Conservation (phyloP, 2,113 vertebrate species). For the Scytalopus superciliaris region DNA sequence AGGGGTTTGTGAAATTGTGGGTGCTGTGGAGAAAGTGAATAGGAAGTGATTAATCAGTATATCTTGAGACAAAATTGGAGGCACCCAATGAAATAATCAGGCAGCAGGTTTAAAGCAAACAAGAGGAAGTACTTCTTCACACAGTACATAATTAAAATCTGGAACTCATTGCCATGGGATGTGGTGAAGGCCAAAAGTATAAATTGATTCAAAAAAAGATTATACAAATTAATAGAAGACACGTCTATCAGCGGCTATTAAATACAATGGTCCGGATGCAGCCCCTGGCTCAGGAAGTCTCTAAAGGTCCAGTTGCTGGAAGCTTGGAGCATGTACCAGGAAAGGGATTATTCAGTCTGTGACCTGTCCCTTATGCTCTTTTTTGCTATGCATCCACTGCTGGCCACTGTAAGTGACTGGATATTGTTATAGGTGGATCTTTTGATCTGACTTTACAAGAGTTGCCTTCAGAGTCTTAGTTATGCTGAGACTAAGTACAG, state of each 20-base stretch:
- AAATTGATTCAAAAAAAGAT: not conserved
- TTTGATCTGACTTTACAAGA: not conserved
- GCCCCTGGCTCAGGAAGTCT: conserved; percentile 33
- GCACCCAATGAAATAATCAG: not conserved
- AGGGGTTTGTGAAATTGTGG: not conserved
- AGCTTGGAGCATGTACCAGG: not conserved
- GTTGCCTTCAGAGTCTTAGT: not conserved
- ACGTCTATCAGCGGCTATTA: not conserved
- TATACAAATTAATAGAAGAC: not conserved
- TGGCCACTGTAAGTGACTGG: not conserved
- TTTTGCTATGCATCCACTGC: not conserved
- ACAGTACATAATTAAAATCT: not conserved
- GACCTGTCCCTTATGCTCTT: accelerated
- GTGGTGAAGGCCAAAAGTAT: conserved; percentile 5
- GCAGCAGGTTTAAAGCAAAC: not conserved
- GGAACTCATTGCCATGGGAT: not conserved
- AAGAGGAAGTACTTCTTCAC: conserved; percentile 25
- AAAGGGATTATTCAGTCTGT: not conserved
- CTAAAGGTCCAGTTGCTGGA: not conserved
- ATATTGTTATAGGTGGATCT: not conserved
- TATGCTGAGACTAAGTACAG: not conserved
- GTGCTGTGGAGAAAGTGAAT: not conserved
- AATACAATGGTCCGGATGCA: not conserved
- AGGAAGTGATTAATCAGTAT: conserved; percentile 2
- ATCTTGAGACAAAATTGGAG: not conserved